phyloP scores from a whole-genome alignment of 2,113 vertebrate species.

The Candoia aspera region DNA sequence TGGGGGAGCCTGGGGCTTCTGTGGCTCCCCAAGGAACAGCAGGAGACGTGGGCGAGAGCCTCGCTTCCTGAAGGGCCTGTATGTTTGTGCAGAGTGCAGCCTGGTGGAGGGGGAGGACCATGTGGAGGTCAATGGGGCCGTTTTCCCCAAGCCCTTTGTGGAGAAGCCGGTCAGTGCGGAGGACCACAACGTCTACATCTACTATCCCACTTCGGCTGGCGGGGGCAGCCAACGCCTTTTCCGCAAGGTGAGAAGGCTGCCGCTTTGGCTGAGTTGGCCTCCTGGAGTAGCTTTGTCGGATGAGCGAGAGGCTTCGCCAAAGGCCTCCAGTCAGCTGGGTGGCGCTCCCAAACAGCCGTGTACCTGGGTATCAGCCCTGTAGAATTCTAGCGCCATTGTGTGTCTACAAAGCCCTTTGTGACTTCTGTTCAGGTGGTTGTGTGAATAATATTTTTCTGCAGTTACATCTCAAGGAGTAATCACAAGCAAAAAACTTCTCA shows the following conservation, averaged over 20 bases:
- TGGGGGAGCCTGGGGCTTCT: not conserved
- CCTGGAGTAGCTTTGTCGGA: not conserved
- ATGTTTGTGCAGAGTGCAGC: conserved; percentile 84
- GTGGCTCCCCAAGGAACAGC: not conserved
- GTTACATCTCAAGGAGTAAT: not conserved
- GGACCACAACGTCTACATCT: conserved; percentile 99
- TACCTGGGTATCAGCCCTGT: not conserved
- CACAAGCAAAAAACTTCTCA: not conserved
- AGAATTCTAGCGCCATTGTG: not conserved
- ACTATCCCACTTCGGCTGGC: conserved; percentile 96
- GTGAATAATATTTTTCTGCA: not conserved
- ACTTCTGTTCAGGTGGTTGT: not conserved
- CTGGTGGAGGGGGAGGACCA: conserved; percentile 96
- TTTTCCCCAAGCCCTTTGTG: conserved; percentile 97
- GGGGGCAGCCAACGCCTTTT: conserved; percentile 98
- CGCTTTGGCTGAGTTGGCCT: not conserved
- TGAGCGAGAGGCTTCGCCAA: not conserved
- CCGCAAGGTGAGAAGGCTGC: conserved; percentile 83
- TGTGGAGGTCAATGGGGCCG: conserved; percentile 94
- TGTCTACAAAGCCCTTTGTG: no score
- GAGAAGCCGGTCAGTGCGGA: conserved; percentile 98
- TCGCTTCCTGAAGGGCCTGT: conserved; percentile 23
- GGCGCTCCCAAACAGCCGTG: not conserved
- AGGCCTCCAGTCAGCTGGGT: not conserved
- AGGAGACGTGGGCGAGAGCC: accelerated